Percentiles rank a stretch among this genome's conserved stretches.
These are phyloP conservation scores for Poeciliopsis retropinna DNA, from an alignment of 2,113 vertebrate species.

Conservation along the genomic window DNA sequence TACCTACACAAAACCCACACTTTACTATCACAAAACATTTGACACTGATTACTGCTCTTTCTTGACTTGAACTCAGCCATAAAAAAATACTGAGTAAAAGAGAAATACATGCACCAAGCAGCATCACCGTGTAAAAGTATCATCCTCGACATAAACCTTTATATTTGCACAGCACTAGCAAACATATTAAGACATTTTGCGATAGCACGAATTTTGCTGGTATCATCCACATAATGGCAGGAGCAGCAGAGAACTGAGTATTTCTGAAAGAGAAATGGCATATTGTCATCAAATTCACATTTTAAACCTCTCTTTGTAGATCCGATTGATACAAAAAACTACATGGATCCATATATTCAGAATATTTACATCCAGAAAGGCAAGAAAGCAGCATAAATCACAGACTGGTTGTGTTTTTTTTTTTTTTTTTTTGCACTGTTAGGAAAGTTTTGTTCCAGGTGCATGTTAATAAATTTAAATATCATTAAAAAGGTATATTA, in stretches of 20 bases:
- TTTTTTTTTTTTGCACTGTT: background rate
- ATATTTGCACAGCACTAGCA: constrained; percentile 50
- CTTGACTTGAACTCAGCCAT: background rate
- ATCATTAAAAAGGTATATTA: background rate
- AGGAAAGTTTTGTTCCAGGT: constrained; percentile 11
- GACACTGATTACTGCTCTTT: constrained; percentile 4
- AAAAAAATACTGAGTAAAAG: constrained; percentile 44
- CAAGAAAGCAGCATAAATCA: constrained; percentile 3
- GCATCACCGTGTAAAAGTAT: constrained; percentile 61
- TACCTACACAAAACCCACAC: background rate
- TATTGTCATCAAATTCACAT: constrained; percentile 57
- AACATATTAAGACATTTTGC: constrained; percentile 79
- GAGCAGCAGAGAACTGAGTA: constrained; percentile 32
- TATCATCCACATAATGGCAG: constrained; percentile 52
- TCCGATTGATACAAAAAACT: constrained; percentile 38
- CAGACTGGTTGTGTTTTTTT: constrained; percentile 12
- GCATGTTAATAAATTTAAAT: background rate
- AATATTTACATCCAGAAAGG: constrained; percentile 17
- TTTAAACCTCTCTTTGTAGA: constrained; percentile 22
- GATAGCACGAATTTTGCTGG: constrained; percentile 59
- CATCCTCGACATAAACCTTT: constrained; percentile 52
- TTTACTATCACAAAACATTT: constrained; percentile 20
- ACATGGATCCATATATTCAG: background rate
- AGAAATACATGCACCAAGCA: constrained; percentile 57
- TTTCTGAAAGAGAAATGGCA: constrained; percentile 46